Evolutionary conservation across 30 jellyfish, hydroid and myxozoan genomes (phyloP), one percentile per base, ranked within the genome.

Genomic region (Turritopsis rubra): DNA sequence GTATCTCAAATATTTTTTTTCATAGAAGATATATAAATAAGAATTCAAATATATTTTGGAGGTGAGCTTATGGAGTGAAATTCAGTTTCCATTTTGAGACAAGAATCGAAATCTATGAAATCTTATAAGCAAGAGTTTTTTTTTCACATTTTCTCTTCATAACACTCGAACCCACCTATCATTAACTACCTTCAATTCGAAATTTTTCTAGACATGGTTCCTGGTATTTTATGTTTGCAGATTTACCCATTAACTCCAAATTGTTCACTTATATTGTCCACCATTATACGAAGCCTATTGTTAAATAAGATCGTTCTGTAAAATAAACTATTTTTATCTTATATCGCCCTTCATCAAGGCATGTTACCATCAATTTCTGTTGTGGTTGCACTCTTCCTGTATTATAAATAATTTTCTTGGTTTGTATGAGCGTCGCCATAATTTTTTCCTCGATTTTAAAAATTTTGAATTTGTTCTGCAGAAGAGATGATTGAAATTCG

Each of bases 401-500:
- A 41, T n/a, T n/a, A n/a, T n/a, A n/a, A n/a, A n/a, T n/a, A n/a
- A n/a, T n/a, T n/a, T n/a, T n/a, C n/a, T n/a, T n/a, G n/a, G n/a
- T n/a, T n/a, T 41, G 60, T 41, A 41, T 41, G 9, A 3, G 60
- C 77, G 1, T 68, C 73, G 19, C 21, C 0, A 60, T 18, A 60
- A 0, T 23, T 60, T 60, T 23, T 60, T 0, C 19, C 17, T 68
- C 19, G 77, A 68, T 68, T 23, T 68, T 68, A 7, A 27, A 7
- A 7, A 9, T 17, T 68, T 68, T 68, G 31, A 66, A 21, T 66
- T 26, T 16, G 16, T 21, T 66, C 29, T 66, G 27, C 30, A 68
- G 77, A 68, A 0, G 73, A 28, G 0, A 89, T 89, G 95, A 52
- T 78, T 13, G 73, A 53, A 52, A 24, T 83, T 21, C 85, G 86